A percentile compares a stretch with the other conserved stretches of the same genome.
Conservation (phyloP, 2,888 invertebrate genomes). For the Diaphora mendica region DNA sequence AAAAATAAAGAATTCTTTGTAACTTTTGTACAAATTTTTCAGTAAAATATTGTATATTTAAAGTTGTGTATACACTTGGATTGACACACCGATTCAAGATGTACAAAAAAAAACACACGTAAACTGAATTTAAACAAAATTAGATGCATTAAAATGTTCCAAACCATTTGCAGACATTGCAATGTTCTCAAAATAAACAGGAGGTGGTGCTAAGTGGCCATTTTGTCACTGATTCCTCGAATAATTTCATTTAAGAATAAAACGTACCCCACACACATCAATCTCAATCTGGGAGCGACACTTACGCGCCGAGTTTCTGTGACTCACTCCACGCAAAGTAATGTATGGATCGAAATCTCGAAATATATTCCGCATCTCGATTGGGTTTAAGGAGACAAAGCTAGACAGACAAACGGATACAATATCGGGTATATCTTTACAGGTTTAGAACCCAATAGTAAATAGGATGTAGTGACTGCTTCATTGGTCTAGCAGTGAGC, state of each 20-base stretch:
- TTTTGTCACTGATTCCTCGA: conserved; percentile 54
- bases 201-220: conserved; percentile 46
- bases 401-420: not conserved
- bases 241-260: conserved; percentile 54
- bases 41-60: not conserved
- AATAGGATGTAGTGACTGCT: too few relatives aligned
- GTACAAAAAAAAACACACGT: not conserved
- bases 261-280: conserved; percentile 57
- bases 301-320: conserved; percentile 63
- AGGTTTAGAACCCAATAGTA: too few relatives aligned
- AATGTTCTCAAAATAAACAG: conserved; percentile 32
- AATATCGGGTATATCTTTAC: not conserved
- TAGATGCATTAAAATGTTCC: conserved; percentile 3
- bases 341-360: not conserved
- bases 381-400: not conserved
- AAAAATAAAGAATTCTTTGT: not conserved
- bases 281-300: conserved; percentile 73
- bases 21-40: not conserved
- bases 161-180: conserved; percentile 6
- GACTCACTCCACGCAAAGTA: conserved; percentile 53
- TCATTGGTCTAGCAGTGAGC: too few relatives aligned
- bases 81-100: not conserved
- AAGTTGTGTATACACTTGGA: not conserved
- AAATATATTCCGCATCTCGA: conserved; percentile 2
- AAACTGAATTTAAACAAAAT: conserved; percentile 3